Conservation (phyloP, 2,113 vertebrate genomes). For the Accipiter virgatus region DNA sequence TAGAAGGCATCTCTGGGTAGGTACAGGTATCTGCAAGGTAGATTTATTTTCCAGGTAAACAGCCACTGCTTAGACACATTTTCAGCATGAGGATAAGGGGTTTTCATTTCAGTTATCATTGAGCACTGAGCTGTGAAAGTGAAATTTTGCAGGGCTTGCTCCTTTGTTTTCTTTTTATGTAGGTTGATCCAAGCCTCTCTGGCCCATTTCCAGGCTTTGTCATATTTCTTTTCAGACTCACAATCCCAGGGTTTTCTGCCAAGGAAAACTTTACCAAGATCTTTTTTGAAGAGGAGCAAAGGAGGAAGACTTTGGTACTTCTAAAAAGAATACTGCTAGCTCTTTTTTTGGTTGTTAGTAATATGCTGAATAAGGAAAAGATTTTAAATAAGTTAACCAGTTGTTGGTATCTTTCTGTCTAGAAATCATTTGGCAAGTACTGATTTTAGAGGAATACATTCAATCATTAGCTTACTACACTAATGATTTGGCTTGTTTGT, state of each 20-base stretch:
- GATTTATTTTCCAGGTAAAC: neutral
- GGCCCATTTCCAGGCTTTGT: neutral
- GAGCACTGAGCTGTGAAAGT: neutral
- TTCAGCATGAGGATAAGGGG: neutral
- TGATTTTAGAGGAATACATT: neutral
- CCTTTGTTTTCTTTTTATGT: neutral
- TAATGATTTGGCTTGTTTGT: neutral
- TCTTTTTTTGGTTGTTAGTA: neutral
- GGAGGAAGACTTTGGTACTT: neutral
- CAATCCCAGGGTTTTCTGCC: neutral
- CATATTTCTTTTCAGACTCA: neutral
- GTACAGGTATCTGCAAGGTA: neutral
- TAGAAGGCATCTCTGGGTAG: neutral
- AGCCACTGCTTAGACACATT: neutral
- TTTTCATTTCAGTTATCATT: constrained; percentile 34
- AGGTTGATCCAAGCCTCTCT: neutral
- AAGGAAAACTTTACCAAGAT: neutral
- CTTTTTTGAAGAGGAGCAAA: neutral
- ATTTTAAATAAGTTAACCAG: neutral
- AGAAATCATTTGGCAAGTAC: neutral
- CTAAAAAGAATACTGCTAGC: neutral
- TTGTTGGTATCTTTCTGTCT: neutral
- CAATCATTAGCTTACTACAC: neutral
- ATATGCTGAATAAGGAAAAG: neutral
- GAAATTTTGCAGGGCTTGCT: constrained; percentile 36